Percentiles rank a stretch among this genome's conserved stretches.
phyloP scores from a whole-genome alignment of 2,888 invertebrate species.

The Spisula subtruncata region DNA sequence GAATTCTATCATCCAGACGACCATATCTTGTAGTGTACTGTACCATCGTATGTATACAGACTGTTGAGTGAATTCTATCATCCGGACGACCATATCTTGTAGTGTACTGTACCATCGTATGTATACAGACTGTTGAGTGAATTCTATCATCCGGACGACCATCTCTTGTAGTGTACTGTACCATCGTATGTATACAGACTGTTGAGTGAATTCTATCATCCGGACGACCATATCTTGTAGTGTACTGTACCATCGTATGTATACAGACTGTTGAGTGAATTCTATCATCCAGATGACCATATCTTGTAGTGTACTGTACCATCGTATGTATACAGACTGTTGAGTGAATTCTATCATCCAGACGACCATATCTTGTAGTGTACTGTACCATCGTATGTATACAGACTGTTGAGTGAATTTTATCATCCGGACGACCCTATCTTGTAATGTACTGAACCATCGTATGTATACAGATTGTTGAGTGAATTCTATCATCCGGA shows the following conservation, averaged over 20 bases:
- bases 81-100: slow-evolving; percentile 90
- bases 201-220: slow-evolving; percentile 96
- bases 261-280: slow-evolving; percentile 95
- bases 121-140: slow-evolving; percentile 96
- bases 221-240: slow-evolving; percentile 89
- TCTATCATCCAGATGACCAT: slow-evolving; percentile 93
- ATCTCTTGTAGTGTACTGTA: slow-evolving; percentile 94
- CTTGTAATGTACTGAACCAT: slow-evolving; percentile 96
- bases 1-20: slow-evolving; percentile 95
- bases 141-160: slow-evolving; percentile 93
- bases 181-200: slow-evolving; percentile 97
- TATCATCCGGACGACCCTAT: slow-evolving; percentile 93
- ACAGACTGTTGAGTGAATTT: slow-evolving; percentile 95
- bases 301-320: slow-evolving; percentile 98
- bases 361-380: slow-evolving; percentile 90
- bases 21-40: slow-evolving; percentile 93
- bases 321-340: slow-evolving; percentile 96
- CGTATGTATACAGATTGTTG: slow-evolving; percentile 96
- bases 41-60: slow-evolving; percentile 97
- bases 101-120: slow-evolving; percentile 97
- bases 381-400: slow-evolving; percentile 97
- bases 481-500: slow-evolving; percentile 96
- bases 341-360: slow-evolving; percentile 97
- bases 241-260: slow-evolving; percentile 98
- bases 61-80: slow-evolving; percentile 97